Percentiles rank a stretch among this genome's conserved stretches.
Evolutionary conservation across 2,888 invertebrate genomes (phyloP).

Genomic region (Copidosoma aretas): DNA sequence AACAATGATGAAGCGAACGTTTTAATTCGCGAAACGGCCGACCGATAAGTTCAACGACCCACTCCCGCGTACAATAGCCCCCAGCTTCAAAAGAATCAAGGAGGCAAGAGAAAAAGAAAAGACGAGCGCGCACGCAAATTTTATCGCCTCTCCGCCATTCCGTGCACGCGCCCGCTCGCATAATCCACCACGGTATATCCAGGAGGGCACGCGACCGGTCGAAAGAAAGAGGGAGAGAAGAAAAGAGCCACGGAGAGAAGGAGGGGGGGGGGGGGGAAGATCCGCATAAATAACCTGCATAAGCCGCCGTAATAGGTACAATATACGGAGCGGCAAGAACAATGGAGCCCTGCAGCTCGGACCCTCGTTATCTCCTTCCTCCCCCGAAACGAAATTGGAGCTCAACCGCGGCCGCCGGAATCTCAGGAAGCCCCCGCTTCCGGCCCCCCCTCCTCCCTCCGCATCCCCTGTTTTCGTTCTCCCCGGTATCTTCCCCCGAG

Average conservation of each 20-base stretch:
- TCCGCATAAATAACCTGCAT: constrained; percentile 28
- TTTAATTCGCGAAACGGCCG: too few species aligned
- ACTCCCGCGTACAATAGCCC: too few species aligned
- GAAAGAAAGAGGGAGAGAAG: too few species aligned
- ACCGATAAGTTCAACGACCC: too few species aligned
- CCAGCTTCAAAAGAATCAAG: too few species aligned
- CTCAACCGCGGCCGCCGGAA: background rate
- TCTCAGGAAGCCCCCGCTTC: constrained; percentile 23
- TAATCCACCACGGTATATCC: background rate
- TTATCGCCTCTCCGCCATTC: too few species aligned
- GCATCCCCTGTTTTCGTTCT: background rate
- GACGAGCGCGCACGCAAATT: too few species aligned
- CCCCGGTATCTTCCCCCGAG: background rate
- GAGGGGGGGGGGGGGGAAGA: background rate
- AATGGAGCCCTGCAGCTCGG: constrained; percentile 5
- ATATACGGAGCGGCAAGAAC: constrained; percentile 21
- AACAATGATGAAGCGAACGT: too few species aligned
- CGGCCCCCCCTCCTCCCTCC: constrained; percentile 16
- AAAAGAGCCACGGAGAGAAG: background rate
- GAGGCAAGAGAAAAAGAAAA: background rate
- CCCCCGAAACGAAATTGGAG: constrained; percentile 32
- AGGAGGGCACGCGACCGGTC: background rate
- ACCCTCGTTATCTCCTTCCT: constrained; percentile 28
- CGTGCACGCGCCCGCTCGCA: too few species aligned
- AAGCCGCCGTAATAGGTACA: constrained; percentile 27